These are phyloP conservation scores for Amblyopsis rosae DNA, from an alignment of 2,113 vertebrate species.

Conservation along the genomic window DNA sequence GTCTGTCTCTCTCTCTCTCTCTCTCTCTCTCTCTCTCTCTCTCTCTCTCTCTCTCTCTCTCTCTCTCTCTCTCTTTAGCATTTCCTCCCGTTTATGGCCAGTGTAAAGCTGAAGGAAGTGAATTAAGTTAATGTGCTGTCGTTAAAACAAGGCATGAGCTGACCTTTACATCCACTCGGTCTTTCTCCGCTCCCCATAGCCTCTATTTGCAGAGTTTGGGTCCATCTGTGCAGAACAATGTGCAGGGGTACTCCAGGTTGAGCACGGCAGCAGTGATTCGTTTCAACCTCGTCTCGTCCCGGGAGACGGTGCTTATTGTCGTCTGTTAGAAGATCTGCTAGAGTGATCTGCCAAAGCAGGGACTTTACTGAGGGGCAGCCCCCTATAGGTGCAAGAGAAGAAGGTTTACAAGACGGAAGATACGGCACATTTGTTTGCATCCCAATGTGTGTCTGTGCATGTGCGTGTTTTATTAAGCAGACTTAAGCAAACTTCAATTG, in stretches of 20 bases:
- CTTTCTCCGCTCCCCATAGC: slow-evolving; percentile 41
- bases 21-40: too few species aligned
- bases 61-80: slow-evolving; percentile 62
- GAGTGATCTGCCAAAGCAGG: slow-evolving; percentile 33
- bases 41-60: too few species aligned
- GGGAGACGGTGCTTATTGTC: slow-evolving; percentile 42
- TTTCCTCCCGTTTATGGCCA: slow-evolving; percentile 79
- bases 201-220: slow-evolving; percentile 63
- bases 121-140: slow-evolving; percentile 87
- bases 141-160: slow-evolving; percentile 74
- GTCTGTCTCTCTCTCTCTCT: too few species aligned
- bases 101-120: slow-evolving; percentile 83
- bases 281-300: slow-evolving; percentile 64
- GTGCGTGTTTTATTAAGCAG: slow-evolving; percentile 40
- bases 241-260: slow-evolving; percentile 52
- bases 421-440: slow-evolving; percentile 25
- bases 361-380: slow-evolving; percentile 44
- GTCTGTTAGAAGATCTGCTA: too few species aligned
- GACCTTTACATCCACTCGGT: slow-evolving; percentile 65
- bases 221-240: slow-evolving; percentile 72
- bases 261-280: slow-evolving; percentile 62
- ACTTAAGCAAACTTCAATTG: slow-evolving; percentile 47
- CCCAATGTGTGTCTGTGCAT: slow-evolving; percentile 30
- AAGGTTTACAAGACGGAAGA: slow-evolving; percentile 46
- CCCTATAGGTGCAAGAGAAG: slow-evolving; percentile 65